Conservation (phyloP, 37 sponge, comb jelly and placozoan species). For the Tethya wilhelma region DNA sequence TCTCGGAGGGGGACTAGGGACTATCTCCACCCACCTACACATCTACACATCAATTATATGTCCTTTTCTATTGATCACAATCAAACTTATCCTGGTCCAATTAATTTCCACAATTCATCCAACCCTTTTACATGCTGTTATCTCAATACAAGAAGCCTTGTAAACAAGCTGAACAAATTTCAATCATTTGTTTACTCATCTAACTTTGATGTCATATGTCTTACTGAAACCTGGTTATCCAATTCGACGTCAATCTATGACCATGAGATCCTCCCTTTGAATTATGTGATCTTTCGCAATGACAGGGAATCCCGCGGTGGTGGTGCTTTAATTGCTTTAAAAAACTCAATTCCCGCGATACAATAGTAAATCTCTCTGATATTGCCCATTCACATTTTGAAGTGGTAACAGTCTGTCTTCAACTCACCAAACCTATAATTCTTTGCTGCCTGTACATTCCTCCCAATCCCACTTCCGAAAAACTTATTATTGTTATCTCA, state of each 20-base stretch:
- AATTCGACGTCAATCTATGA: not conserved
- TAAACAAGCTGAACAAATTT: not conserved
- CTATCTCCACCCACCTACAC: no score
- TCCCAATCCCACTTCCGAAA: no score
- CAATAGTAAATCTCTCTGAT: not conserved
- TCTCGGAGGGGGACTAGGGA: no score
- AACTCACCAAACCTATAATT: no score
- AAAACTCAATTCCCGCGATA: not conserved
- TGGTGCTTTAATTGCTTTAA: constrained; percentile 5
- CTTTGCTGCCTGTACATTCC: no score
- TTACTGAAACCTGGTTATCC: constrained; percentile 6
- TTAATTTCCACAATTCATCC: no score
- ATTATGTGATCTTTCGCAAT: constrained; percentile 1
- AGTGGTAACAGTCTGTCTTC: constrained; percentile 15
- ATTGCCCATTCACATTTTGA: not conserved
- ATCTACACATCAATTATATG: no score
- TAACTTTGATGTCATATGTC: not conserved
- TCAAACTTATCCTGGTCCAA: no score
- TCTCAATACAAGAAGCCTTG: not conserved
- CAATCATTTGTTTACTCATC: not conserved
- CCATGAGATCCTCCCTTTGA: not conserved
- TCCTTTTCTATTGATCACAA: no score
- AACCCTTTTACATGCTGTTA: not conserved
- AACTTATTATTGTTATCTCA: no score
- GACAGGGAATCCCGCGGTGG: not conserved